phyloP scores from a whole-genome alignment of 1,140 invertebrate genomes.

The Brachystomella parvula region DNA sequence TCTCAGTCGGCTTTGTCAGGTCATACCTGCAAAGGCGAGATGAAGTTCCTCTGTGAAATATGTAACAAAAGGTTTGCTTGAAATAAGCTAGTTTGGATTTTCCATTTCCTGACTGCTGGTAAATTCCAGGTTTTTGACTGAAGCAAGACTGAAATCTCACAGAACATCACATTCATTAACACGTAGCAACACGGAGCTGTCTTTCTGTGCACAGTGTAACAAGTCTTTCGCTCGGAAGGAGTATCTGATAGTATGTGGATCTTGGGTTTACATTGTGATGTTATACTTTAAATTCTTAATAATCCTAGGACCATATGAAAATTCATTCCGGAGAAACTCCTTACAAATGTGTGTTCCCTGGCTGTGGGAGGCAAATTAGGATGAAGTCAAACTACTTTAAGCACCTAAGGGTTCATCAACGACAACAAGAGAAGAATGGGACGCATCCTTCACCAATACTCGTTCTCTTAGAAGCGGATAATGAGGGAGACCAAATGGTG shows the following conservation, averaged over 20 bases:
- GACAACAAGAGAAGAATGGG: too few species aligned
- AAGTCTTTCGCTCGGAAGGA: conserved; percentile 25
- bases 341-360: conserved; percentile 71
- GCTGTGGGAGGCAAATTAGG: conserved; percentile 48
- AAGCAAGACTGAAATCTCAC: conserved; percentile 15
- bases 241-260: conserved; percentile 18
- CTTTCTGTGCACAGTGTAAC: conserved; percentile 12
- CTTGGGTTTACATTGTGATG: not conserved
- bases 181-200: conserved; percentile 17
- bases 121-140: conserved; percentile 18
- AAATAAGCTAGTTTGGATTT: not conserved
- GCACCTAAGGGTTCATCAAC: conserved; percentile 10
- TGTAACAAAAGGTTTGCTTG: conserved; percentile 51
- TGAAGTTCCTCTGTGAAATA: conserved; percentile 83
- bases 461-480: too few species aligned
- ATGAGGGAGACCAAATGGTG: too few species aligned
- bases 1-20: conserved; percentile 77
- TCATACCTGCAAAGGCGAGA: conserved; percentile 75
- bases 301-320: conserved; percentile 72
- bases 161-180: conserved; percentile 8
- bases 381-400: conserved; percentile 27
- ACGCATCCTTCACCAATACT: too few species aligned
- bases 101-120: not conserved
- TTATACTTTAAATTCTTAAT: not conserved
- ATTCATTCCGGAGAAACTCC: conserved; percentile 80